Evolutionary conservation across 2,888 invertebrate genomes (phyloP).

Genomic region (Shargacucullia verbasci): DNA sequence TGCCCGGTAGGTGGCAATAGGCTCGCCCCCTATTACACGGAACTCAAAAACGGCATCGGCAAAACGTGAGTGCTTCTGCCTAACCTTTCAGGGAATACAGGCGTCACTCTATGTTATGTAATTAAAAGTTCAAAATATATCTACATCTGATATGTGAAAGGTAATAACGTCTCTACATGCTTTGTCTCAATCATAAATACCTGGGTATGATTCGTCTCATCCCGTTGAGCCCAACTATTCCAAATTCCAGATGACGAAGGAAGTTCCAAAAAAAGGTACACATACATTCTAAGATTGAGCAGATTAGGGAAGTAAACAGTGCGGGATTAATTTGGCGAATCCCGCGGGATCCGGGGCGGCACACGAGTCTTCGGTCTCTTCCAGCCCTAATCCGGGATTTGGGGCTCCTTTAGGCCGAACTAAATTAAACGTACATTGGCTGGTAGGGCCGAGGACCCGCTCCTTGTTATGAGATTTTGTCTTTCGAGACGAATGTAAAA

Average conservation of each 20-base stretch:
- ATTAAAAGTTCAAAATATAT: too few relatives aligned
- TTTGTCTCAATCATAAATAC: too few relatives aligned
- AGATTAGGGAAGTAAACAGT: conserved; percentile 51
- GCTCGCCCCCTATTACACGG: too few relatives aligned
- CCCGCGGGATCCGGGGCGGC: conserved; percentile 26
- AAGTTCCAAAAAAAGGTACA: conserved; percentile 20
- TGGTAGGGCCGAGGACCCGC: conserved; percentile 10
- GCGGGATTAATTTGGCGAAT: conserved; percentile 45
- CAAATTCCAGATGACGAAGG: conserved; percentile 5
- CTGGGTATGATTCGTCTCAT: too few relatives aligned
- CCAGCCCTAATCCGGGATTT: conserved; percentile 49
- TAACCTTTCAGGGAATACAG: too few relatives aligned
- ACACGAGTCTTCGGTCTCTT: conserved; percentile 37
- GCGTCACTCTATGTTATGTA: too few relatives aligned
- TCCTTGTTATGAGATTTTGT: conserved; percentile 13
- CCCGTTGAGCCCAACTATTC: neutral
- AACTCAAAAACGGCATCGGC: too few relatives aligned
- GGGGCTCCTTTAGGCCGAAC: conserved; percentile 39
- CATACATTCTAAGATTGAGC: conserved; percentile 29
- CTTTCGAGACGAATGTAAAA: conserved; percentile 10
- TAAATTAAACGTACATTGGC: conserved; percentile 49
- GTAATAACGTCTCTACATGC: too few relatives aligned
- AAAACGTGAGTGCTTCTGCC: too few relatives aligned
- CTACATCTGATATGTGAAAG: too few relatives aligned
- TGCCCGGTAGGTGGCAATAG: too few relatives aligned